Conservation (phyloP, 2,113 vertebrate species). For the Aramus guarauna region DNA sequence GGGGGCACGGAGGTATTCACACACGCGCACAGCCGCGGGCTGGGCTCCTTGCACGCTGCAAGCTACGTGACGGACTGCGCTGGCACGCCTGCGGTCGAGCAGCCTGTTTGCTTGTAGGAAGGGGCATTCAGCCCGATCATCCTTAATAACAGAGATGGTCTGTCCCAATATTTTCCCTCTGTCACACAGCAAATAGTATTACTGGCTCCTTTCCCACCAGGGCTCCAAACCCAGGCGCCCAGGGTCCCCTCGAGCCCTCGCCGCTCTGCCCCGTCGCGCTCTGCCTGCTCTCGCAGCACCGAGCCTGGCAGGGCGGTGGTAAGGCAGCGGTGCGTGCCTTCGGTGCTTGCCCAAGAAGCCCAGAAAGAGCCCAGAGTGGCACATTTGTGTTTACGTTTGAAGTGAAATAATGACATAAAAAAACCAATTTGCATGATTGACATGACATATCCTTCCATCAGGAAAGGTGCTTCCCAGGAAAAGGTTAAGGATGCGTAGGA, state of each 20-base stretch:
- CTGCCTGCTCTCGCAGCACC: not conserved
- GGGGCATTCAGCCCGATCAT: not conserved
- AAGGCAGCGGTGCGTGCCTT: not conserved
- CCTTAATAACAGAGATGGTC: not conserved
- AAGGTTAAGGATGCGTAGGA: not conserved
- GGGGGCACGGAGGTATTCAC: accelerated
- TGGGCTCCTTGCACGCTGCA: accelerated
- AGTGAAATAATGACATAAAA: not conserved
- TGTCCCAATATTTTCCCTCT: not conserved
- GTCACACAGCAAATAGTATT: not conserved
- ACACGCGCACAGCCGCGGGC: accelerated
- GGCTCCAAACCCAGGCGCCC: not conserved
- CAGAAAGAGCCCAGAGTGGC: not conserved
- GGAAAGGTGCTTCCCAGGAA: not conserved
- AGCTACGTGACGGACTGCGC: accelerated
- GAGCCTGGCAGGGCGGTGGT: accelerated
- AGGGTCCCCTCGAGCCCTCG: not conserved
- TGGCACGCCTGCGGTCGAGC: accelerated
- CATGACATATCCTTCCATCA: not conserved
- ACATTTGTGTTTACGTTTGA: not conserved
- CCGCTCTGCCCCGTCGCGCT: not conserved
- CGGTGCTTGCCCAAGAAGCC: not conserved
- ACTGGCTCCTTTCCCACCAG: not conserved
- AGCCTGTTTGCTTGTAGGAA: not conserved
- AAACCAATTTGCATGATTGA: not conserved